Evolutionary conservation across 2,797 vertebrate species (phyloP).

Genomic region (Neosilurus hyrtlii): DNA sequence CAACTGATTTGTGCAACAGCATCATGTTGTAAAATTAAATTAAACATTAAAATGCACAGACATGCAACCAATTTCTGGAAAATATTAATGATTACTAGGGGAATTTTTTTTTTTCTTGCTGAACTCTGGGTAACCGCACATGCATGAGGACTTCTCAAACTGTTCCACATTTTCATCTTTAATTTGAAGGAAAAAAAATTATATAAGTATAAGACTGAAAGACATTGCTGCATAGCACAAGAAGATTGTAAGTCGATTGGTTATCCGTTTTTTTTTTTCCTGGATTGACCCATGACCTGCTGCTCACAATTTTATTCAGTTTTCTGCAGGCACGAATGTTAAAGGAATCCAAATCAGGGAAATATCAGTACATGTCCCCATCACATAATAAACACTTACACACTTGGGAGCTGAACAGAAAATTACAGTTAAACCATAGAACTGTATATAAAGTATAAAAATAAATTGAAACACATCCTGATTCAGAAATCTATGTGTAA

Average conservation of each 20-base stretch:
- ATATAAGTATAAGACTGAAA: not conserved
- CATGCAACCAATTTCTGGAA: constrained; percentile 27
- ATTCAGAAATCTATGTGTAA: constrained; percentile 17
- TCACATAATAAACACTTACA: not conserved
- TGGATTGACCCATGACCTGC: not conserved
- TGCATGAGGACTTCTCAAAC: not conserved
- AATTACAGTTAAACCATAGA: not conserved
- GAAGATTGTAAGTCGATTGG: not conserved
- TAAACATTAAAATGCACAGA: constrained; percentile 22
- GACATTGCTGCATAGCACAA: not conserved
- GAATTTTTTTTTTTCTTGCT: not conserved
- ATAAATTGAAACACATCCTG: not conserved
- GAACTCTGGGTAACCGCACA: not conserved
- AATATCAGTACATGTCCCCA: not conserved
- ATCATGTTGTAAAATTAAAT: constrained; percentile 34
- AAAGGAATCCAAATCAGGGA: not conserved
- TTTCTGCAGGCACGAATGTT: not conserved
- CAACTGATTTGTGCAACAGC: constrained; percentile 39
- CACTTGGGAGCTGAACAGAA: not conserved
- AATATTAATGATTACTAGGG: constrained; percentile 24
- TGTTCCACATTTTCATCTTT: not conserved
- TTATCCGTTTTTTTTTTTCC: not conserved
- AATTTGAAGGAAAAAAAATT: not conserved
- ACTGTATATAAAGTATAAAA: not conserved
- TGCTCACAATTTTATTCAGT: not conserved